Conservation (phyloP, 2,888 invertebrate genomes). For the Drosophila kuntzei region DNA sequence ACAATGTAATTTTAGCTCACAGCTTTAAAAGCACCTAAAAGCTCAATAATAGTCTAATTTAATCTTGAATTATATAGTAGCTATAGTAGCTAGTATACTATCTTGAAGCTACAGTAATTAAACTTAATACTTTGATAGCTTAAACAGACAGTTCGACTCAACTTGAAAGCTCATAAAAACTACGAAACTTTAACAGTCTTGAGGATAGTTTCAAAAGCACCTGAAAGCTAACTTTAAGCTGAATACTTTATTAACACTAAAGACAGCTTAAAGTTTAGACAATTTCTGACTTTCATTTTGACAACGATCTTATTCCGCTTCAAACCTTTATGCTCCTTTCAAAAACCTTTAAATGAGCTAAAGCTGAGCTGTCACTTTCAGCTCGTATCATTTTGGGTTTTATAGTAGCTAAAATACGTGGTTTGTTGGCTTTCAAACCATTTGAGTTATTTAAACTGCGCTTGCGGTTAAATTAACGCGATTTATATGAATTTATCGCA, state of each 20-base stretch:
- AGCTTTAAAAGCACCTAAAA: constrained; percentile 1
- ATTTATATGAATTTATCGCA: constrained; percentile 83
- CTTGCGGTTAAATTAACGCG: constrained; percentile 83
- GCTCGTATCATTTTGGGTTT: constrained; percentile 34
- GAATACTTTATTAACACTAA: not conserved
- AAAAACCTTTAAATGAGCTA: not conserved
- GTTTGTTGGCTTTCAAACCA: constrained; percentile 46
- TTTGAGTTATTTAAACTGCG: constrained; percentile 79
- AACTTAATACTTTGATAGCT: too few species aligned
- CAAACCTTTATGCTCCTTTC: not conserved
- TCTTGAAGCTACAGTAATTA: too few species aligned
- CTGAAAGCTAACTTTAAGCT: not conserved
- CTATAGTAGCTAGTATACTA: too few species aligned
- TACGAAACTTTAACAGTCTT: too few species aligned
- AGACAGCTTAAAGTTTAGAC: not conserved
- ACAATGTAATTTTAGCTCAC: too few species aligned
- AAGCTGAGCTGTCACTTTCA: constrained; percentile 13
- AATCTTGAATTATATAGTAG: too few species aligned
- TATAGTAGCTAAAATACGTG: not conserved
- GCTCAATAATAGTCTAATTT: not conserved
- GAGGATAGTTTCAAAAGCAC: not conserved
- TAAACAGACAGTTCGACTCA: not conserved
- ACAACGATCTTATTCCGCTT: not conserved
- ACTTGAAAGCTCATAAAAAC: too few species aligned
- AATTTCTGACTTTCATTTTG: not conserved